Evolutionary conservation across 2,797 vertebrate genomes (phyloP), one percentile per base, ranked within the genome.

Genomic region (Iguana delicatissima): DNA sequence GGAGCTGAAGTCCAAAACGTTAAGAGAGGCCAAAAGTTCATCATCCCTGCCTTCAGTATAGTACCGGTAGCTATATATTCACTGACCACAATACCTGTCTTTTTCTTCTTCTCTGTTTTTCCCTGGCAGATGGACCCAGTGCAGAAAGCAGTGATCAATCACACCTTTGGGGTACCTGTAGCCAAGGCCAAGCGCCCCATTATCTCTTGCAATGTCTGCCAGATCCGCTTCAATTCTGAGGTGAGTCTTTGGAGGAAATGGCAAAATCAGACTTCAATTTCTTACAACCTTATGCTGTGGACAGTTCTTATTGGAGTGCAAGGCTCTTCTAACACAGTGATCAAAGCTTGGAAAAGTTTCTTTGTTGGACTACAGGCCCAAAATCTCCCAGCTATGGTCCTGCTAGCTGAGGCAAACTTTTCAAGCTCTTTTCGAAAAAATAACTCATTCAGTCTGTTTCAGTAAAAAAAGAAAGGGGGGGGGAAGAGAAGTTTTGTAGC

Each of bases 151-250:
- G 98, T 98, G 95, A 98, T 99, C 95, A 98, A 98, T 92, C 98
- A 99, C 96, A 99, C 98, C 84, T 99, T 99, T 72, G 98, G 98
- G 86, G 98, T 98, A 67, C 98, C 98, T 67, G 93, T 98, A 93
- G 94, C 98, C 95, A 98, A 98, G 97, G 98, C 98, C 94, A 99
- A 99, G 96, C 95, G 98, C 67, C 98, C 98, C n/a, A 96, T 99
- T 95, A 99, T 99, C 96, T 98, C 98, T 96, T 99, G 99, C 97
- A 99, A 99, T 35, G 98, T 99, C 96, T 99, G 99, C 96, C 99
- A 99, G 97, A 99, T 99, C 95, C 98, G 98, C 80, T 99, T 99
- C 97, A 99, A 99, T 97, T 99, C 99, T 29, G 98, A 99, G 98
- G 99, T 99, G 93, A 96, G 94, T 74, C 79, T 74, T 87, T 84